Evolutionary conservation across 1,140 invertebrate genomes (phyloP).

Genomic region (Agraylea sexmaculata): DNA sequence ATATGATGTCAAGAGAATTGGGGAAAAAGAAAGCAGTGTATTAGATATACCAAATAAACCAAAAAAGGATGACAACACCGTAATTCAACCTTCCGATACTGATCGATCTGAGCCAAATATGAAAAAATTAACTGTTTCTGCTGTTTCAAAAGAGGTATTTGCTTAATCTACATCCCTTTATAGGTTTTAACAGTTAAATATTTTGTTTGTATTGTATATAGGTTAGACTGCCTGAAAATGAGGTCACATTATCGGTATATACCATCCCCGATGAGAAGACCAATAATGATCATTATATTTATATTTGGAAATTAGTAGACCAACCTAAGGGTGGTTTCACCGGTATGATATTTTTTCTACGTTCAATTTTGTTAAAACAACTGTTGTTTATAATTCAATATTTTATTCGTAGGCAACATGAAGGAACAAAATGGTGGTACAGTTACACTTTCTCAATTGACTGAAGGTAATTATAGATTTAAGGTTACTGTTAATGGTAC

Average conservation of each 20-base stretch:
- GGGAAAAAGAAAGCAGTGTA: conserved; percentile 15
- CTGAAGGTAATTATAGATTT: conserved; percentile 79
- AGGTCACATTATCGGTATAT: conserved; percentile 66
- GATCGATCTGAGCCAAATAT: conserved; percentile 34
- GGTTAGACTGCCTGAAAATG: conserved; percentile 58
- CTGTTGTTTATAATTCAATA: background rate
- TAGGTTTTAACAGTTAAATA: conserved; percentile 2
- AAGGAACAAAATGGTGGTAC: conserved; percentile 73
- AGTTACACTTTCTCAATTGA: conserved; percentile 63
- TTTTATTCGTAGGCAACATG: conserved; percentile 52
- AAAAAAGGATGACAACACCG: conserved; percentile 22
- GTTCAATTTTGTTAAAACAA: background rate
- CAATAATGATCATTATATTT: conserved; percentile 67
- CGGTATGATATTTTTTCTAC: conserved; percentile 26
- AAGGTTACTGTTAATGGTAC: conserved; percentile 70
- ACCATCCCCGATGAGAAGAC: conserved; percentile 63
- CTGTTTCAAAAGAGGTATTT: conserved; percentile 57
- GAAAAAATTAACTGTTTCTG: conserved; percentile 65
- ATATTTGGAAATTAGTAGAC: conserved; percentile 76
- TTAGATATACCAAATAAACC: conserved; percentile 9
- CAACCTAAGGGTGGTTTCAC: conserved; percentile 65
- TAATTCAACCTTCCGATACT: conserved; percentile 30
- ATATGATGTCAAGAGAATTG: conserved; percentile 7
- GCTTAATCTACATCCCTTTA: conserved; percentile 4
- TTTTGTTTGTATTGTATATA: conserved; percentile 19